Evolutionary conservation across 2,888 invertebrate genomes (phyloP).

Genomic region (Lasioglossum calceatum): DNA sequence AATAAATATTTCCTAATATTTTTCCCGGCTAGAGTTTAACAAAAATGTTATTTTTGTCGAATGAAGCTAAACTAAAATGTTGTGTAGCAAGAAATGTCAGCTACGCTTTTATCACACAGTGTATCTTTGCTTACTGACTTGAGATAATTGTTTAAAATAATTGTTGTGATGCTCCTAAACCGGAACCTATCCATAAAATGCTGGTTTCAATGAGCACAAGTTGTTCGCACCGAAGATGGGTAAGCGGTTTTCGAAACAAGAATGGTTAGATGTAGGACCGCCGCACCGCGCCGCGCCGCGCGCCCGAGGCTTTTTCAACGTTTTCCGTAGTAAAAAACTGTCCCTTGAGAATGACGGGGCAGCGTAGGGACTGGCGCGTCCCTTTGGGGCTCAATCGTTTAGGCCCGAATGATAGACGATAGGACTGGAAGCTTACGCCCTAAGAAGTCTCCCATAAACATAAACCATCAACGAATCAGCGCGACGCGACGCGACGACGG

Average conservation of each 20-base stretch:
- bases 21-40: too few relatives aligned
- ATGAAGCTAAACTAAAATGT: too few relatives aligned
- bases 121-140: too few relatives aligned
- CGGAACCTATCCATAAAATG: background rate
- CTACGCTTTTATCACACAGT: too few relatives aligned
- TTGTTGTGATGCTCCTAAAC: background rate
- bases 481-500: conserved; percentile 25
- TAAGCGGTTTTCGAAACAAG: conserved; percentile 7
- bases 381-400: conserved; percentile 53
- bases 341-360: conserved; percentile 21
- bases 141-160: background rate
- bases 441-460: conserved; percentile 72
- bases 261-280: background rate
- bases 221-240: background rate
- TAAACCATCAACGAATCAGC: conserved; percentile 70
- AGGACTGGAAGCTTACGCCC: conserved; percentile 64
- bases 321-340: conserved; percentile 2
- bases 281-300: background rate
- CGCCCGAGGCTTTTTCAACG: background rate
- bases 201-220: background rate
- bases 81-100: too few relatives aligned
- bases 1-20: too few relatives aligned
- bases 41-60: too few relatives aligned
- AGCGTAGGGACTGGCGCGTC: conserved; percentile 16
- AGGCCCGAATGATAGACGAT: conserved; percentile 66